phyloP scores from a whole-genome alignment of 2,888 invertebrate species.

The Megastigmus dorsalis region DNA sequence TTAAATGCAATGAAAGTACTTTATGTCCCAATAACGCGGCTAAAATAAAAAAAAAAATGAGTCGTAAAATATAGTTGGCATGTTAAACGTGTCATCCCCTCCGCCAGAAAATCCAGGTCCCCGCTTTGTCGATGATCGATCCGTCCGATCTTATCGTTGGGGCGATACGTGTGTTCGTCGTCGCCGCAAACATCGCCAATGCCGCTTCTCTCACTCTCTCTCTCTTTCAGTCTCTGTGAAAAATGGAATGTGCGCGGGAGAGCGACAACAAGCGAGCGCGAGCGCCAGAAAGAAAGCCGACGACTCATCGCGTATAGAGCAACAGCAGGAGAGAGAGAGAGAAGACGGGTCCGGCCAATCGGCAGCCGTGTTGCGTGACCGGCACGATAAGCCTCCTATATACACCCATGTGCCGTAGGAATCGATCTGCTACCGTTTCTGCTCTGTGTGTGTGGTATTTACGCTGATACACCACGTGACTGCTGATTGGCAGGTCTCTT shows the following conservation, averaged over 20 bases:
- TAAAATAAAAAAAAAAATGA: too few species aligned
- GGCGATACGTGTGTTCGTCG: slow-evolving; percentile 1
- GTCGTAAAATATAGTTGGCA: too few species aligned
- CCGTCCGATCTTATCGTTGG: slow-evolving; percentile 41
- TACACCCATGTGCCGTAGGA: not conserved
- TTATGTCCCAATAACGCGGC: too few species aligned
- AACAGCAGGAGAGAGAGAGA: too few species aligned
- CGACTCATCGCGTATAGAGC: slow-evolving; percentile 55
- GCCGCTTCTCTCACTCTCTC: too few species aligned
- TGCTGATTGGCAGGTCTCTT: slow-evolving; percentile 57
- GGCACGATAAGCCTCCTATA: slow-evolving; percentile 60
- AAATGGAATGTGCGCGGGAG: slow-evolving; percentile 42
- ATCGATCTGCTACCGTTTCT: slow-evolving; percentile 60
- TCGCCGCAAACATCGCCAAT: not conserved
- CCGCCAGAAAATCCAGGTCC: slow-evolving; percentile 7
- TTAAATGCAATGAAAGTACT: too few species aligned
- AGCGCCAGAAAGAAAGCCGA: slow-evolving; percentile 44
- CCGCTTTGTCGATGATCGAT: slow-evolving; percentile 37
- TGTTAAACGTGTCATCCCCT: too few species aligned
- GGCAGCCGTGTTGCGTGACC: slow-evolving; percentile 60
- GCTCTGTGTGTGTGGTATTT: slow-evolving; percentile 56
- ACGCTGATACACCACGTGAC: slow-evolving; percentile 52
- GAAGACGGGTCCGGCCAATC: too few species aligned
- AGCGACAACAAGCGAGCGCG: not conserved
- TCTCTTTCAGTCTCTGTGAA: too few species aligned